Conservation (phyloP, 2,797 vertebrate species). For the Rachycentron canadum region DNA sequence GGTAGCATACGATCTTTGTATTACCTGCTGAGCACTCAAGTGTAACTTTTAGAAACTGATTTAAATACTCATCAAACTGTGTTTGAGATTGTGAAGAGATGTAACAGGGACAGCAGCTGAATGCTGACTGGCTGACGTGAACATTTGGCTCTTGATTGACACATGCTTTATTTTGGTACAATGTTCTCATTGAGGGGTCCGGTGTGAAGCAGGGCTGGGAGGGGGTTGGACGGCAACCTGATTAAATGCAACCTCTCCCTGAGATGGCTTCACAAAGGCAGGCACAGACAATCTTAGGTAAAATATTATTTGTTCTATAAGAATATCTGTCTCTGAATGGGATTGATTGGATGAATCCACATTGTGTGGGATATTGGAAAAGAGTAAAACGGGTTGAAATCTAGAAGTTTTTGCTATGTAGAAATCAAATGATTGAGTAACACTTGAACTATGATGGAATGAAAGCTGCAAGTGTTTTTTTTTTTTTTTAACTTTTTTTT, state of each 20-base stretch:
- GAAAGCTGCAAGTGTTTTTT: constrained; percentile 54
- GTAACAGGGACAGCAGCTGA: constrained; percentile 21
- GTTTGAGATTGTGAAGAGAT: constrained; percentile 23
- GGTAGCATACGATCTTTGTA: constrained; percentile 10
- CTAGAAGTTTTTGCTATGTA: constrained; percentile 4
- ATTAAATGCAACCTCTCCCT: constrained; percentile 65
- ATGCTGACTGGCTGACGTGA: constrained; percentile 44
- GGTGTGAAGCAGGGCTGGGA: constrained; percentile 41
- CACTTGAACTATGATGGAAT: constrained; percentile 72
- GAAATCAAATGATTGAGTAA: constrained; percentile 45
- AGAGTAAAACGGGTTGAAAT: constrained; percentile 17
- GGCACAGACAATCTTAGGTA: constrained; percentile 27
- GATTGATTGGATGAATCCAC: not conserved
- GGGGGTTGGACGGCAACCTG: constrained; percentile 55
- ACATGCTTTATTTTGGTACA: constrained; percentile 75
- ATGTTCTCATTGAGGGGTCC: constrained; percentile 72
- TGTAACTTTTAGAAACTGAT: constrained; percentile 16
- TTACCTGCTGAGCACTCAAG: constrained; percentile 18
- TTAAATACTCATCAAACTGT: constrained; percentile 44
- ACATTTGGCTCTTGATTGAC: constrained; percentile 75
- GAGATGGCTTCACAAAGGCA: constrained; percentile 65
- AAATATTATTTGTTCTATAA: constrained; percentile 1
- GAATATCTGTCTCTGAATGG: not conserved
- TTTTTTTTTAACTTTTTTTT: constrained; percentile 66
- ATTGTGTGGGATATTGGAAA: not conserved